These are phyloP conservation scores for Jacana jacana DNA, from an alignment of 2,113 vertebrate species.

Conservation along the genomic window DNA sequence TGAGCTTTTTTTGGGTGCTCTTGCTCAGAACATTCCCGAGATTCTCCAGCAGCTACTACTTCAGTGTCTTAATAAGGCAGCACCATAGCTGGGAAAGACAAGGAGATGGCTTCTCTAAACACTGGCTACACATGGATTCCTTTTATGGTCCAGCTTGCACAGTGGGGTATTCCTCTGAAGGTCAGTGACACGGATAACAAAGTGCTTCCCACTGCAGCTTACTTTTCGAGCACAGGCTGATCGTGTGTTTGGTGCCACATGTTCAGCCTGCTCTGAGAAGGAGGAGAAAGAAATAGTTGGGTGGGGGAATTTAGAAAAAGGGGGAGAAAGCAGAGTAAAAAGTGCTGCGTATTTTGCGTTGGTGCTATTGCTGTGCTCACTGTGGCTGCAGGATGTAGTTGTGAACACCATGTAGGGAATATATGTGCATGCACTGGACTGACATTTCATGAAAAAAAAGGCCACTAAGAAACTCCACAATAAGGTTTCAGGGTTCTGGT, in stretches of 20 bases:
- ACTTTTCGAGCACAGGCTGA: neutral
- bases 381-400: neutral
- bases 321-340: accelerated
- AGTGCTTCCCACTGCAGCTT: conserved; percentile 2
- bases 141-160: conserved; percentile 52
- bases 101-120: conserved; percentile 49
- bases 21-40: conserved; percentile 23
- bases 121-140: conserved; percentile 22
- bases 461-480: neutral
- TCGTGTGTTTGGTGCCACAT: neutral
- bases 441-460: neutral
- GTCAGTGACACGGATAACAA: neutral
- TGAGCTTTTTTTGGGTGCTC: neutral
- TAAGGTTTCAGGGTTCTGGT: neutral
- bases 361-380: neutral
- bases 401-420: neutral
- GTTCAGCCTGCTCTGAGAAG: neutral
- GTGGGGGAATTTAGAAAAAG: neutral
- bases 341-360: neutral
- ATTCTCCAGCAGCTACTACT: conserved; percentile 26
- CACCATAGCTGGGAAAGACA: neutral
- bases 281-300: neutral
- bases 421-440: neutral
- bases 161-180: conserved; percentile 65
- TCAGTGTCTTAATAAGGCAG: conserved; percentile 58